Base-by-base conservation (phyloP, 2,888 invertebrate genomes). In the Melanostoma scalare region DNA sequence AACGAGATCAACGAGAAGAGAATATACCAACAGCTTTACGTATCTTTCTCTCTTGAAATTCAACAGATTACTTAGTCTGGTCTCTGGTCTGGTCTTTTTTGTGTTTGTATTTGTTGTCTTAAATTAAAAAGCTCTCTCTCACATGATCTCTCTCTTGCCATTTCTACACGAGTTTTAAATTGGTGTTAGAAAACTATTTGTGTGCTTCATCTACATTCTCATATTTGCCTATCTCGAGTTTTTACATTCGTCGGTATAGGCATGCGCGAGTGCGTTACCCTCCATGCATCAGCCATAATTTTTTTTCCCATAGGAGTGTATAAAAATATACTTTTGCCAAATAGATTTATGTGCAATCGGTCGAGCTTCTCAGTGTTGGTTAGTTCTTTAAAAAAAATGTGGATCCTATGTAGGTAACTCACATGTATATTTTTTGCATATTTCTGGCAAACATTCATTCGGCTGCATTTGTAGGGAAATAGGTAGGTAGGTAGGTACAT, bases 161-260 rank as follows among this genome's bases (percentile, higher is more conserved):
- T 52, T 33, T 85, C 74, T 61, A 60, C 44, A 40, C 69, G 67
- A 69, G 77, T 85, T 86, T 85, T 63, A 85, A 84, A 86, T 85
- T 88, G 86, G 88, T 88, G 87, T 87, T 88, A 88, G 88, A 88
- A 88, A 87, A 88, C 85, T 50, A 65, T 85, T 87, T 85, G 85
- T 84, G 65, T 85, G 79, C 52, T 42, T 31, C 71, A 20, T 38
- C 65, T 3, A 60, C 68, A 86, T 76, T 73, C 56, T 50, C 55
- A 65, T 68, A 65, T 50, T 86, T 85, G 77, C 81, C 8, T 10
- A 33, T 38, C 42, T 9, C 42, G n/a, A 6, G 30, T 9, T 35
- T 40, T 44, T 44, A n/a, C 30, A 36, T 9, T 55, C 65, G 65
- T 74, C 60, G 78, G 63, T 80, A 56, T 55, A 79, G 72, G 79